Percentiles rank a stretch among this genome's conserved stretches.
phyloP scores from a whole-genome alignment of 2,888 invertebrate species.

The Megamerina dolium region DNA sequence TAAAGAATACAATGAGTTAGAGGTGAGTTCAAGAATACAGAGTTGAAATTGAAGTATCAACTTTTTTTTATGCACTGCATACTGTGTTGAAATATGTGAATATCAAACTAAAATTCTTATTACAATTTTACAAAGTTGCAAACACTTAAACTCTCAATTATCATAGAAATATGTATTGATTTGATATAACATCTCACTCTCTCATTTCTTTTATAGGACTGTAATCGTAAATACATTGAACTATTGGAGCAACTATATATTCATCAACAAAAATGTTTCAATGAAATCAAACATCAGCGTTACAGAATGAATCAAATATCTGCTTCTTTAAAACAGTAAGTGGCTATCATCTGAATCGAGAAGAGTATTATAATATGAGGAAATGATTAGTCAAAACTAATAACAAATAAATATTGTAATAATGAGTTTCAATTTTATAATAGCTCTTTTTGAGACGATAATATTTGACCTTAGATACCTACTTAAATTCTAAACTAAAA shows the following conservation, averaged over 20 bases:
- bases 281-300: conserved; percentile 84
- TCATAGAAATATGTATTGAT: too few species aligned
- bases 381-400: too few species aligned
- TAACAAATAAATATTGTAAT: too few species aligned
- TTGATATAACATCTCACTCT: too few species aligned
- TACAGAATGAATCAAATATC: conserved; percentile 81
- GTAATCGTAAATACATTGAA: conserved; percentile 75
- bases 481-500: too few species aligned
- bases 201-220: conserved; percentile 27
- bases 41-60: conserved; percentile 13
- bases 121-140: too few species aligned
- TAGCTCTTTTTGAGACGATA: too few species aligned
- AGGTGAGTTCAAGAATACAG: conserved; percentile 56
- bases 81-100: too few species aligned
- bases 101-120: too few species aligned
- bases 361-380: not conserved
- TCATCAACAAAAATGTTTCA: conserved; percentile 79
- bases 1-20: conserved; percentile 71
- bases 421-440: too few species aligned
- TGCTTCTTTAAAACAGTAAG: conserved; percentile 75
- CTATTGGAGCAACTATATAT: conserved; percentile 79
- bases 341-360: conserved; percentile 16
- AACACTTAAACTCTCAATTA: not conserved
- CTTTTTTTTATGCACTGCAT: conserved; percentile 16
- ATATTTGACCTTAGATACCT: too few species aligned